phyloP scores from a whole-genome alignment of 2,888 invertebrate species.

The Spicauda simplicius region DNA sequence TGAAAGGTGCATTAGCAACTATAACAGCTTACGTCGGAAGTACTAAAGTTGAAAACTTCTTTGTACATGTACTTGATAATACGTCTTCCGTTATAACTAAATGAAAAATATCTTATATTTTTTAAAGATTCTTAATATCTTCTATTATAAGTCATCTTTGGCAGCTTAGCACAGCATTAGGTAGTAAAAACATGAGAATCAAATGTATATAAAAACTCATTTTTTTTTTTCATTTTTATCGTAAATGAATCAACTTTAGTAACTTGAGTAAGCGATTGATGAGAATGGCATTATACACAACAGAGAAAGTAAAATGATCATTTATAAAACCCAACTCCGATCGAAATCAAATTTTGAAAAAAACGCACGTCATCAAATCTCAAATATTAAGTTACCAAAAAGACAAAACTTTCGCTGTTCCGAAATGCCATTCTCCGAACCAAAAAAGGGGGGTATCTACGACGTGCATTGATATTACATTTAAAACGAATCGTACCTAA shows the following conservation, averaged over 20 bases:
- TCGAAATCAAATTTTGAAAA: slow-evolving; percentile 20
- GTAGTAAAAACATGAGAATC: too few relatives aligned
- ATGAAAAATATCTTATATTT: too few relatives aligned
- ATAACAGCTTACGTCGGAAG: background rate
- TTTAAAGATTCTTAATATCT: too few relatives aligned
- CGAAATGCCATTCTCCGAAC: slow-evolving; percentile 57
- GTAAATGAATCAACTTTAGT: background rate
- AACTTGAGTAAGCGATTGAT: slow-evolving; percentile 17
- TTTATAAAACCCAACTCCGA: background rate
- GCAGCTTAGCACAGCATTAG: too few relatives aligned
- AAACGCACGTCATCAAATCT: slow-evolving; percentile 40
- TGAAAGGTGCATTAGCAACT: background rate
- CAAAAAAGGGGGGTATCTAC: slow-evolving; percentile 13
- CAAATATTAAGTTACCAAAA: background rate
- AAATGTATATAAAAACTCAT: too few relatives aligned
- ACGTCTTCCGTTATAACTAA: too few relatives aligned
- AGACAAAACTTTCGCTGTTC: slow-evolving; percentile 35
- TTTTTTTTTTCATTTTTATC: too few relatives aligned
- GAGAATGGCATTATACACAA: slow-evolving; percentile 63
- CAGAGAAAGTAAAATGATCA: slow-evolving; percentile 72
- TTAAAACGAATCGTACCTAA: slow-evolving; percentile 37
- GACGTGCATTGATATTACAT: slow-evolving; percentile 44
- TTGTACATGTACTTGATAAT: too few relatives aligned
- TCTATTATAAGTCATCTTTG: too few relatives aligned
- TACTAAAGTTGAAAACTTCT: background rate